Percentiles rank a stretch among this genome's conserved stretches.
These are phyloP conservation scores for Heterotilapia buettikoferi DNA, from an alignment of 2,113 vertebrate genomes.

Conservation along the genomic window DNA sequence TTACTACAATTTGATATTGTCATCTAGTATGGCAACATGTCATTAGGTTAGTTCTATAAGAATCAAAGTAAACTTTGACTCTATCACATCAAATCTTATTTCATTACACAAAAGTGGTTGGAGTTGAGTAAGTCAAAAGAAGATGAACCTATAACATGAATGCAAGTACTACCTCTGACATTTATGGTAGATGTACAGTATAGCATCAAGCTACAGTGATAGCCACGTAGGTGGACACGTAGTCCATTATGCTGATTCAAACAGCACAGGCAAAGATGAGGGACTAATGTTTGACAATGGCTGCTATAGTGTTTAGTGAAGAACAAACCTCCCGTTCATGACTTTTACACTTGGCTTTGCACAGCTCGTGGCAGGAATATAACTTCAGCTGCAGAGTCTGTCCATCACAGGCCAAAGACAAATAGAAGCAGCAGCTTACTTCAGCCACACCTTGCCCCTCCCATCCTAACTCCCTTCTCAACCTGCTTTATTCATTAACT, in stretches of 20 bases:
- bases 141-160: not conserved
- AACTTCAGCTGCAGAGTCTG: not conserved
- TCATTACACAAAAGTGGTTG: not conserved
- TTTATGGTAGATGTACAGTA: not conserved
- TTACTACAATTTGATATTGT: not conserved
- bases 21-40: not conserved
- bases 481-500: constrained; percentile 60
- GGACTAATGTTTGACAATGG: not conserved
- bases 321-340: not conserved
- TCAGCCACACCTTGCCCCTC: constrained; percentile 35
- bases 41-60: not conserved
- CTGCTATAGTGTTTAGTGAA: not conserved
- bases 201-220: not conserved
- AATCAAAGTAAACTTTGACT: not conserved
- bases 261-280: not conserved
- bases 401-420: not conserved
- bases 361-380: not conserved
- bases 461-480: not conserved
- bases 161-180: not conserved
- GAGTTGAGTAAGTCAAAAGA: not conserved
- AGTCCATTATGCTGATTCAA: not conserved
- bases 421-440: not conserved
- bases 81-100: not conserved
- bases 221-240: not conserved
- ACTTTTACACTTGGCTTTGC: not conserved